Evolutionary conservation across 1,140 invertebrate species (phyloP), one percentile per base, ranked within the genome.

Genomic region (Lysiphlebus fabarum): DNA sequence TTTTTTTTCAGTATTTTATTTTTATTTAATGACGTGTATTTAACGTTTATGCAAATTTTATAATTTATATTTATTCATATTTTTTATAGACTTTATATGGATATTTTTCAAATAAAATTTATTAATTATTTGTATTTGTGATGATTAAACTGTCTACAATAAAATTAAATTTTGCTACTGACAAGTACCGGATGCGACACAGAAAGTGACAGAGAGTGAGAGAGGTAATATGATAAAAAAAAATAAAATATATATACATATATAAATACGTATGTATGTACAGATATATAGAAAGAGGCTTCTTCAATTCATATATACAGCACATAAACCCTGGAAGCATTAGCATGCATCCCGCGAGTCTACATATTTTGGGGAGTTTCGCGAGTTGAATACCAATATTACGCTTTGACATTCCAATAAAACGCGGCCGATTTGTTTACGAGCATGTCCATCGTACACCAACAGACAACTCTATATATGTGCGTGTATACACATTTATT

Each of bases 381-480:
- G 17, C 75, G 67, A 67, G 59, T 71, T 67, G 78, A 80, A 80
- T 80, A 80, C 76, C 77, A 80, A 80, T 79, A 78, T 75, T 74
- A 72, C 70, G 75, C 74, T 79, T 77, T 76, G 75, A 79, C 76
- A 76, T 80, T 78, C 76, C 78, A 78, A 79, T 79, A 78, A 79
- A 80, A 75, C 72, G 74, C 75, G 75, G 70, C 71, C 77, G 77
- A 79, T 80, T 80, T 80, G 77, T 80, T 79, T 78, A 79, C 76
- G 77, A 76, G 75, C 73, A 70, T 74, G 72, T 75, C 64, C 70
- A 65, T 60, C 61, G 62, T 49, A 26, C 1, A 26, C 17, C 4
- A 26, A 56, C 59, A 40, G 62, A 47, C 58, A 11, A 10, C 8
- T 33, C 45, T 48, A 26, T 33, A 17, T 48, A 26, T 48, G 8